A percentile compares a stretch with the other conserved stretches of the same genome.
Conservation (phyloP, 2,797 vertebrate genomes). For the Rhinatrema bivittatum region DNA sequence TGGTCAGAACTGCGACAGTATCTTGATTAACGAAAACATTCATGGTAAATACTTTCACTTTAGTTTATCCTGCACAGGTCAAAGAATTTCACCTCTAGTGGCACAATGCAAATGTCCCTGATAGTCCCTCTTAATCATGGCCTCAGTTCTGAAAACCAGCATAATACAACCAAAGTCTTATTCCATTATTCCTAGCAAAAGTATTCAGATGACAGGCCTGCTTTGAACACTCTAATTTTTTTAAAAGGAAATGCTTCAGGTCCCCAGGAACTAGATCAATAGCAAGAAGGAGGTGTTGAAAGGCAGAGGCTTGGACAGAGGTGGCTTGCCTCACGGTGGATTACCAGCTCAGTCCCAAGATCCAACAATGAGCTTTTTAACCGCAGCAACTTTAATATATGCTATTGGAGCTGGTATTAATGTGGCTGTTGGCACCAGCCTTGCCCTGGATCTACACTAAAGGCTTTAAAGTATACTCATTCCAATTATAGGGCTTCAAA, state of each 20-base stretch:
- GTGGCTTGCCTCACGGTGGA: background rate
- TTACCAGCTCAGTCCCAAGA: background rate
- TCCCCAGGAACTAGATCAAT: conserved; percentile 1
- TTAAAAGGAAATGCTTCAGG: background rate
- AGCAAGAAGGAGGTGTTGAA: conserved; percentile 1
- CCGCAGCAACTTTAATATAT: background rate
- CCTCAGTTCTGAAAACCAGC: too few species aligned
- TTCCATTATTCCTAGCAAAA: too few species aligned
- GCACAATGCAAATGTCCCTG: too few species aligned
- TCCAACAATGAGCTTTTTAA: conserved; percentile 20
- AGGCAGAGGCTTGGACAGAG: conserved; percentile 2
- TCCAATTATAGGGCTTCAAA: too few species aligned
- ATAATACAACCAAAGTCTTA: too few species aligned
- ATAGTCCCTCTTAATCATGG: too few species aligned
- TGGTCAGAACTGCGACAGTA: conserved; percentile 19
- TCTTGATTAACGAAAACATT: conserved; percentile 9
- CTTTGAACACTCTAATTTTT: background rate
- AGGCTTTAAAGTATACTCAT: too few species aligned
- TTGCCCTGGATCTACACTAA: too few species aligned
- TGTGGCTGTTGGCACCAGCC: too few species aligned
- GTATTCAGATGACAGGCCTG: conserved; percentile 2
- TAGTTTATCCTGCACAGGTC: too few species aligned
- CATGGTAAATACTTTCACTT: conserved; percentile 1
- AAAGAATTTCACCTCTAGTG: too few species aligned
- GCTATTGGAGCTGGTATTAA: background rate